Evolutionary conservation across 2,888 invertebrate species (phyloP).

Genomic region (Amblyjoppa proteus): DNA sequence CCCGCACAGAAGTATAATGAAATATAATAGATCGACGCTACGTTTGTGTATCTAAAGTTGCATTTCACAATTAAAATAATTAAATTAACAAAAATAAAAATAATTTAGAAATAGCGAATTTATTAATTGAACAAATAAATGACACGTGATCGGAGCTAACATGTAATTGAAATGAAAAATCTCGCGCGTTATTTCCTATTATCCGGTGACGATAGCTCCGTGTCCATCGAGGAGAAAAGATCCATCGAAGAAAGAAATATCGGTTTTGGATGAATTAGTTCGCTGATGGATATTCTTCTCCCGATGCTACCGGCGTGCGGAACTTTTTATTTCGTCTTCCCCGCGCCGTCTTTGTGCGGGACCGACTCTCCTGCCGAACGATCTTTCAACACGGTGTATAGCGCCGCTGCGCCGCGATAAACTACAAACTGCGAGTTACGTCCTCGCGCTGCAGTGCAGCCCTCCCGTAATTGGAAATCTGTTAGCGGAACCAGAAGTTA

Average conservation of each 20-base stretch:
- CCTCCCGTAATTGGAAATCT: conserved; percentile 69
- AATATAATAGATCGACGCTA: neutral
- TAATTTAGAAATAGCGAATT: neutral
- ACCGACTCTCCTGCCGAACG: neutral
- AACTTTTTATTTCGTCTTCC: neutral
- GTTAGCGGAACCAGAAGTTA: conserved; percentile 79
- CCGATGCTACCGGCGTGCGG: conserved; percentile 3
- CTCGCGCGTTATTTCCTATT: neutral
- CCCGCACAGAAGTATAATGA: neutral
- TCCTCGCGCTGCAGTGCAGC: conserved; percentile 11
- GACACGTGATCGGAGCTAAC: too few species aligned
- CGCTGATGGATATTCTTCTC: conserved; percentile 18
- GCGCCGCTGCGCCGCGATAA: neutral
- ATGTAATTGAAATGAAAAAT: neutral
- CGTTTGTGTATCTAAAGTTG: neutral
- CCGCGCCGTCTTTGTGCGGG: neutral
- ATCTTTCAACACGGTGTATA: neutral
- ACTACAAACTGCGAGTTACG: neutral
- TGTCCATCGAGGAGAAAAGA: neutral
- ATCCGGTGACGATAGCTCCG: neutral
- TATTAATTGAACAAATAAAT: neutral
- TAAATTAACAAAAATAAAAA: neutral
- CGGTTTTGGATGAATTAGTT: conserved; percentile 15
- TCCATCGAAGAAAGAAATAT: neutral
- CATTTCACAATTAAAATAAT: too few species aligned